Evolutionary conservation across 35 echinoderm and acorn worm genomes (phyloP).

Genomic region (Acanthaster planci): DNA sequence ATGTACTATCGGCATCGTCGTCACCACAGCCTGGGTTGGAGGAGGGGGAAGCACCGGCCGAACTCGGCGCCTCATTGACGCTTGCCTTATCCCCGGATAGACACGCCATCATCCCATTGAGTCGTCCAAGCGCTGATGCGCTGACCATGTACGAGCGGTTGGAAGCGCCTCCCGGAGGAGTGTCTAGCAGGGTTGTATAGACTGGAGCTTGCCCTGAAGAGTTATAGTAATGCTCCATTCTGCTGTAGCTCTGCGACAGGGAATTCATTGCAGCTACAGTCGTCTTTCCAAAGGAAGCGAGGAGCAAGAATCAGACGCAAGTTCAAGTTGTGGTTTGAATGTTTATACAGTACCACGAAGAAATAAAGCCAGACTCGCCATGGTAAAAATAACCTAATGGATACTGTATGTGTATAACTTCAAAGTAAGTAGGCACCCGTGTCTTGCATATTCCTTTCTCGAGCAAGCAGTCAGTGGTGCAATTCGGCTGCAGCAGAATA

Average conservation of each 20-base stretch:
- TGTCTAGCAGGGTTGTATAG: neutral
- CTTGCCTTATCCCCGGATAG: neutral
- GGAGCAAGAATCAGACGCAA: no score
- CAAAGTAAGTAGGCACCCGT: no score
- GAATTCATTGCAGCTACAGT: neutral
- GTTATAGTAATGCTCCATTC: slow-evolving; percentile 15
- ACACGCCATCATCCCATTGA: slow-evolving; percentile 18
- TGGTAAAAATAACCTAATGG: no score
- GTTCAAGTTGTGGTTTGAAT: no score
- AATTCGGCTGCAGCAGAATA: no score
- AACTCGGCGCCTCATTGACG: neutral
- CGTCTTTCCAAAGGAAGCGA: no score
- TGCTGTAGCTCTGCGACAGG: neutral
- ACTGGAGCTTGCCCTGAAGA: neutral
- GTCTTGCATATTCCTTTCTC: no score
- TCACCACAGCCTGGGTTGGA: neutral
- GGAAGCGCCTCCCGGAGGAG: neutral
- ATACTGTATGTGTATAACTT: no score
- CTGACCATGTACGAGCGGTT: slow-evolving; percentile 4
- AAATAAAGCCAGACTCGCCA: no score
- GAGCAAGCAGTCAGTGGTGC: no score
- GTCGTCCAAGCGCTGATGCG: neutral
- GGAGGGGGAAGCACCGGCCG: neutral
- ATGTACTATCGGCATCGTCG: neutral
- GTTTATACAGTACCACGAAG: no score